phyloP scores from a whole-genome alignment of 2,113 vertebrate genomes.

The Ailurus styani region DNA sequence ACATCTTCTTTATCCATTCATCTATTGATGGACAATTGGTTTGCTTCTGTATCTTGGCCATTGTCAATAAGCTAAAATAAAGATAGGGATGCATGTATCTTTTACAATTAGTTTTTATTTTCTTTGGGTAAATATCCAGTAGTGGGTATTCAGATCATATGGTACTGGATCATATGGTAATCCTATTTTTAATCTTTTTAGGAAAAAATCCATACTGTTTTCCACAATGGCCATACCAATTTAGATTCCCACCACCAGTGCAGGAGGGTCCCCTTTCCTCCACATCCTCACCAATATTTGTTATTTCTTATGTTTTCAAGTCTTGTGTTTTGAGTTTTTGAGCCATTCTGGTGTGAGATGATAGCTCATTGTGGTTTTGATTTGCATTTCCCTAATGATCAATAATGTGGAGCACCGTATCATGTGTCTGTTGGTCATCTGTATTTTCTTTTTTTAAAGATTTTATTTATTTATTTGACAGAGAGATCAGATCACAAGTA shows the following conservation, averaged over 20 bases:
- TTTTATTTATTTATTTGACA: too few relatives aligned
- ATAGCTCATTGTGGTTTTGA: background rate
- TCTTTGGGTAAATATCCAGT: background rate
- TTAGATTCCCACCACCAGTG: background rate
- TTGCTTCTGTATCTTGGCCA: background rate
- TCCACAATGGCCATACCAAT: background rate
- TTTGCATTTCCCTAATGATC: background rate
- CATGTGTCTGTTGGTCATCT: background rate
- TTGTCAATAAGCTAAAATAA: background rate
- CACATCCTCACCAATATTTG: background rate
- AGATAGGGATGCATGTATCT: background rate
- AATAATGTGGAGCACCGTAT: background rate
- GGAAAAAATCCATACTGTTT: background rate
- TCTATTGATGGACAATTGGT: background rate
- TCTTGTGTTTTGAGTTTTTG: background rate
- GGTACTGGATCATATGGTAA: background rate
- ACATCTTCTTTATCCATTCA: background rate
- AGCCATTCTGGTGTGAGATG: background rate
- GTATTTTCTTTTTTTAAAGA: too few relatives aligned
- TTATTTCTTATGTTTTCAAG: background rate
- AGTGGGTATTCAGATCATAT: background rate
- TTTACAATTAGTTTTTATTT: background rate
- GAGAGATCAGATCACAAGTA: too few relatives aligned
- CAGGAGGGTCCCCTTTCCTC: background rate
- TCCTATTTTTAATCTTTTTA: background rate